Conservation (phyloP, 2,797 vertebrate species). For the Sebastes alutus region DNA sequence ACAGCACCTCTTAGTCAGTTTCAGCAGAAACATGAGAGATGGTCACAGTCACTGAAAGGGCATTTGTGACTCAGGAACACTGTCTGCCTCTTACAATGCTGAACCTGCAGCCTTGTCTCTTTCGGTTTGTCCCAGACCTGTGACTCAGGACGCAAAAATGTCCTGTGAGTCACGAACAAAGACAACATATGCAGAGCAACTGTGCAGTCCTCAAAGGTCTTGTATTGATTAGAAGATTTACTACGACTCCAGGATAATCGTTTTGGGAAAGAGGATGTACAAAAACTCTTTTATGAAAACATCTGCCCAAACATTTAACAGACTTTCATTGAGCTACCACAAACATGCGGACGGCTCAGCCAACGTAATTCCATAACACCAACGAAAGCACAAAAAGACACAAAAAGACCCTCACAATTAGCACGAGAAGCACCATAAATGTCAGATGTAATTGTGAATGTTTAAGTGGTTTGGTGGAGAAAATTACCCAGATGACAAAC, state of each 20-base stretch:
- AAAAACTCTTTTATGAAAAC: slow-evolving; percentile 59
- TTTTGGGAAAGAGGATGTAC: slow-evolving; percentile 63
- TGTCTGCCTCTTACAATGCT: slow-evolving; percentile 54
- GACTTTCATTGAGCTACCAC: slow-evolving; percentile 64
- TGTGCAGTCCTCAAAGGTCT: slow-evolving; percentile 69
- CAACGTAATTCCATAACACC: slow-evolving; percentile 52
- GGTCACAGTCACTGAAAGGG: slow-evolving; percentile 53
- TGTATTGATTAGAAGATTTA: slow-evolving; percentile 76
- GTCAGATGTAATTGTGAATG: slow-evolving; percentile 57
- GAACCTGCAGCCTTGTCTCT: slow-evolving; percentile 53
- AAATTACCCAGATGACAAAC: slow-evolving; percentile 69
- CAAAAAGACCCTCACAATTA: slow-evolving; percentile 50
- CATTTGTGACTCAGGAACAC: slow-evolving; percentile 70
- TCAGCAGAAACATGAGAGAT: slow-evolving; percentile 29
- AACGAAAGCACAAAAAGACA: slow-evolving; percentile 52
- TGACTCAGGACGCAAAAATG: slow-evolving; percentile 81
- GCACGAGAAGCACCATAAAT: slow-evolving; percentile 56
- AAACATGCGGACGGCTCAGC: slow-evolving; percentile 57
- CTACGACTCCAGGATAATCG: slow-evolving; percentile 66
- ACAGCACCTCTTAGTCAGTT: slow-evolving; percentile 64
- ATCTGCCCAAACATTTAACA: slow-evolving; percentile 67
- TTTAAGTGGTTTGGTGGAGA: slow-evolving; percentile 54
- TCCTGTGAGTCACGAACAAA: slow-evolving; percentile 72
- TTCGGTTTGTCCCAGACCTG: slow-evolving; percentile 57
- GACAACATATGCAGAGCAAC: slow-evolving; percentile 76